Percentiles rank a stretch among this genome's conserved stretches.
Conservation (phyloP, 2,113 vertebrate species). For the Lagopus leucura region DNA sequence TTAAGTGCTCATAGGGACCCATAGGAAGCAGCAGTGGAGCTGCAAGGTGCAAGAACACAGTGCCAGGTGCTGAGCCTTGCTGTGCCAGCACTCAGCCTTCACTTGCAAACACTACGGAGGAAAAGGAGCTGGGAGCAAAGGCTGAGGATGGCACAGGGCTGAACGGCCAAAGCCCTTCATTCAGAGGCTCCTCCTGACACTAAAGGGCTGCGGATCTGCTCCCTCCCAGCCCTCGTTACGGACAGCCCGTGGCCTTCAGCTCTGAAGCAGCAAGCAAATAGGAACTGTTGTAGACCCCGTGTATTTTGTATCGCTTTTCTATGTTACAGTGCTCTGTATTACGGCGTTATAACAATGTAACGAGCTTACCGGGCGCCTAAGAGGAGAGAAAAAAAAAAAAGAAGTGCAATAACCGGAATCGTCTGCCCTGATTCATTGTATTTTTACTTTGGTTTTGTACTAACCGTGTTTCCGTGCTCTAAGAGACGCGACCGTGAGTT, state of each 20-base stretch:
- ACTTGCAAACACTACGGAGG: neutral
- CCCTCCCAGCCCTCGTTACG: neutral
- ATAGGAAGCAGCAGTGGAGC: neutral
- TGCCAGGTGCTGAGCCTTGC: neutral
- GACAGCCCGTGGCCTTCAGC: too few relatives aligned
- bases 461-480: neutral
- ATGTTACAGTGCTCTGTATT: conserved; percentile 34
- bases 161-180: rapidly evolving
- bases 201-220: too few relatives aligned
- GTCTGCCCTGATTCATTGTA: neutral
- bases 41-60: too few relatives aligned
- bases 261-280: neutral
- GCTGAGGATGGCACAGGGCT: rapidly evolving
- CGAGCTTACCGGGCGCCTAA: conserved; percentile 42
- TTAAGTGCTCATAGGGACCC: too few relatives aligned
- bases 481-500: conserved; percentile 3
- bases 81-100: neutral
- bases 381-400: conserved; percentile 47
- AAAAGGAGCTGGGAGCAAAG: neutral
- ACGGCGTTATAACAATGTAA: conserved; percentile 51
- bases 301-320: conserved; percentile 16
- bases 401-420: conserved; percentile 44
- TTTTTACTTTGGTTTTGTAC: neutral
- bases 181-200: neutral
- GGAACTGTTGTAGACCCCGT: neutral